phyloP scores from a whole-genome alignment of 1,140 invertebrate genomes.

The Papilio polyxenes region DNA sequence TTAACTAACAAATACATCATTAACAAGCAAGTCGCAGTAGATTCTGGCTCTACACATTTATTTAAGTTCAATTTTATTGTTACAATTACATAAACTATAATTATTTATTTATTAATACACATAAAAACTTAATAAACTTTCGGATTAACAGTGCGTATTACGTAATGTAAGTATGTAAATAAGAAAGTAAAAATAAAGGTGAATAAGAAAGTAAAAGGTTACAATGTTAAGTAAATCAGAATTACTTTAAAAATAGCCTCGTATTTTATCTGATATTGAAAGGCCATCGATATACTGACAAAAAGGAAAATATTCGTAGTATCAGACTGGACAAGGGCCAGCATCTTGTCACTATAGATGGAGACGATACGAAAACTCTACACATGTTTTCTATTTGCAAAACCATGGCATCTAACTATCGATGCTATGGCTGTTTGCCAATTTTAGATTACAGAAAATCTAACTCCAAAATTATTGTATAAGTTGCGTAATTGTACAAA shows the following conservation, averaged over 20 bases:
- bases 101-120: neutral
- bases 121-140: too few relatives aligned
- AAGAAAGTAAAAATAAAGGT: neutral
- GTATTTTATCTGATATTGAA: neutral
- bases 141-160: too few relatives aligned
- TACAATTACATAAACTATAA: neutral
- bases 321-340: constrained; percentile 25
- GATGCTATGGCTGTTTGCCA: neutral
- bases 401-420: constrained; percentile 26
- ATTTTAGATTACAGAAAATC: neutral
- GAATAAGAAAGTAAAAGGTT: neutral
- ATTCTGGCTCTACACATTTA: neutral
- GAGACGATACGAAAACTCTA: constrained; percentile 18
- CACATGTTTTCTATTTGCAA: constrained; percentile 36
- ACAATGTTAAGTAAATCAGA: neutral
- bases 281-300: neutral
- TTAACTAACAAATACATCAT: neutral
- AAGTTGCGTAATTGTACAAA: neutral
- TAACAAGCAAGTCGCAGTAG: neutral
- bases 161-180: too few relatives aligned
- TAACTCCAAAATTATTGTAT: neutral
- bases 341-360: constrained; percentile 28
- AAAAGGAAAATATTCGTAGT: neutral
- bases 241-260: neutral
- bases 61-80: neutral